Evolutionary conservation across 1,140 invertebrate genomes (phyloP).

Genomic region (Formica exsecta): DNA sequence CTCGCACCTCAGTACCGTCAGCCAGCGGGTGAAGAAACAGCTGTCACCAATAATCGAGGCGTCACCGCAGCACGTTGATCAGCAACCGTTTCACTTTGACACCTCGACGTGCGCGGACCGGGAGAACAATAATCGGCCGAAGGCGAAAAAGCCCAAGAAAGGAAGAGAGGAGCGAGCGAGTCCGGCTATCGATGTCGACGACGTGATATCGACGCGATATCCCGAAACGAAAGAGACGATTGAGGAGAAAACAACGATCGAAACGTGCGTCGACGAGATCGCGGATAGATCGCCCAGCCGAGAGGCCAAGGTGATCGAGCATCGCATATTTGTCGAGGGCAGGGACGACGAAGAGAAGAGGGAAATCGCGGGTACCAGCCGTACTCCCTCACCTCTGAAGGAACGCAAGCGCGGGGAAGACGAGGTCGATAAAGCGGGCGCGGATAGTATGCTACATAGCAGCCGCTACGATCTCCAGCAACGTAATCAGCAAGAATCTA

Average conservation of each 20-base stretch:
- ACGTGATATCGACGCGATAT: slow-evolving; percentile 20
- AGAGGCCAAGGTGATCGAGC: slow-evolving; percentile 59
- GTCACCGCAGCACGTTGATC: slow-evolving; percentile 87
- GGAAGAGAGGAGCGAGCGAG: slow-evolving; percentile 49
- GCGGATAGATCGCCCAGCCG: slow-evolving; percentile 53
- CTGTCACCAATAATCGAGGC: slow-evolving; percentile 92
- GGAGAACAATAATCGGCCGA: slow-evolving; percentile 52
- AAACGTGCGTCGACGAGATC: slow-evolving; percentile 58
- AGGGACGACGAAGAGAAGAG: slow-evolving; percentile 51
- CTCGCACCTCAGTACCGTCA: slow-evolving; percentile 73
- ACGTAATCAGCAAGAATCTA: slow-evolving; percentile 78
- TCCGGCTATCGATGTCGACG: slow-evolving; percentile 46
- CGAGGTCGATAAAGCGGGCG: slow-evolving; percentile 78
- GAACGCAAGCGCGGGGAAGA: slow-evolving; percentile 53
- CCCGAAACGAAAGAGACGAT: slow-evolving; percentile 18
- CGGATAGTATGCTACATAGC: slow-evolving; percentile 81
- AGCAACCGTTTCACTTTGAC: slow-evolving; percentile 89
- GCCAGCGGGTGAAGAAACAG: slow-evolving; percentile 87
- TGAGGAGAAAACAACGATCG: slow-evolving; percentile 10
- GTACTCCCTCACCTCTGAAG: slow-evolving; percentile 55
- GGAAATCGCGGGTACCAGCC: slow-evolving; percentile 28
- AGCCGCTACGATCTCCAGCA: slow-evolving; percentile 81
- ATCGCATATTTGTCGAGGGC: slow-evolving; percentile 59
- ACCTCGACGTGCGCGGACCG: neutral
- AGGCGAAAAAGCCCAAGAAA: slow-evolving; percentile 78